Conservation (phyloP, 2,797 vertebrate genomes). For the Sitta carolinensis region DNA sequence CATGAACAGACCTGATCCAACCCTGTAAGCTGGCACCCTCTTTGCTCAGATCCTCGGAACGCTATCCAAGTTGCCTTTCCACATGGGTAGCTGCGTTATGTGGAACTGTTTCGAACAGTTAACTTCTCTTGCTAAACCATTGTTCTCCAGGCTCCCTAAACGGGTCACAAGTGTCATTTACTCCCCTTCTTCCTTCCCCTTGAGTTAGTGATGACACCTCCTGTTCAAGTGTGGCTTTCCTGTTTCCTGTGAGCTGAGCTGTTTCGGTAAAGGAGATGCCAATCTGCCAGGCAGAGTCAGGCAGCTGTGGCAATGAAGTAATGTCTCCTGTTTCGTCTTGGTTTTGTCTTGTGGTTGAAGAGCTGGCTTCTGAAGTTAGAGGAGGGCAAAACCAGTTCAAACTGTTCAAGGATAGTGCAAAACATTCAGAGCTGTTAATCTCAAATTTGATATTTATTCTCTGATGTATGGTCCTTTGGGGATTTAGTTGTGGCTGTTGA, state of each 20-base stretch:
- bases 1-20: neutral
- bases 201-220: neutral
- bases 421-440: neutral
- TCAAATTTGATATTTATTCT: neutral
- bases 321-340: neutral
- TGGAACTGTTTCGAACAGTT: neutral
- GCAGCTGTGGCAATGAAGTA: neutral
- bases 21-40: rapidly evolving
- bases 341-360: neutral
- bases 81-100: rapidly evolving
- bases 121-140: neutral
- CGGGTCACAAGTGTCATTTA: neutral
- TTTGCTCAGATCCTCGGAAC: neutral
- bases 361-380: neutral
- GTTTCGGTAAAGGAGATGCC: neutral
- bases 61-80: neutral
- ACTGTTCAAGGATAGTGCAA: neutral
- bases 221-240: neutral
- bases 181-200: no score
- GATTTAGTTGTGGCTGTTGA: neutral
- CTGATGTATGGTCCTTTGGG: neutral
- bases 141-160: neutral
- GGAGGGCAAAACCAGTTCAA: neutral
- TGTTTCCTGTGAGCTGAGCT: neutral
- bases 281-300: neutral